Evolutionary conservation across 1,140 invertebrate species (phyloP), one percentile per base, ranked within the genome.

Genomic region (Pemphigus obesinymphae): DNA sequence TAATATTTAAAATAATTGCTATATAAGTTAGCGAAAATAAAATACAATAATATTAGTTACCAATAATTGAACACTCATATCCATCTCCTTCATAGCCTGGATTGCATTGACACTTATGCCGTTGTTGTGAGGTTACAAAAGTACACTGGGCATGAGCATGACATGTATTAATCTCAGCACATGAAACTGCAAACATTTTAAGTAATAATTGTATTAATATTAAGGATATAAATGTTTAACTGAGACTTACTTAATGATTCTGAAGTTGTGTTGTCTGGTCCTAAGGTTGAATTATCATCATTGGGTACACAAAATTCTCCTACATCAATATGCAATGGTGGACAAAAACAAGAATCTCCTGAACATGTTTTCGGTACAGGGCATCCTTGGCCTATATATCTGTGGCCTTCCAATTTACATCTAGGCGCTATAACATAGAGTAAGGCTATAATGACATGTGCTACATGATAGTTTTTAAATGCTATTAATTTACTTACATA

Each of bases 81-180:
- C 90, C 89, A 85, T 91, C 88, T 72, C 90, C 88, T 83, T 86
- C 86, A 84, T 87, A 91, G 15, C 94, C 94, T 23, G 89, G 86
- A 61, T 88, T 87, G 86, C 95, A 96, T 83, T 88, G 87, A 85
- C 94, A 96, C 48, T 90, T 85, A 83, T 88, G 94, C 29, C 85
- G 95, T 97, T 83, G 89, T 89, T 83, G 26, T 10, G 87, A 96
- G 92, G 34, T 94, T 94, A 90, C 88, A 85, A 90, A 94, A 20
- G 92, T 85, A 85, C 95, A 97, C 66, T 91, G 89, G 17, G 93
- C 95, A 86, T 95, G 90, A 20, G 89, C 87, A 84, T 94, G 91
- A 85, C 95, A 97, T 85, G 91, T 92, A 83, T 92, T 90, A 37
- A 93, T 87, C 73, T 90, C 90, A 85, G 93, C 92, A 86, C 94